Evolutionary conservation across 2,113 vertebrate species (phyloP), one percentile per base, ranked within the genome.

Genomic region (Anser cygnoides): DNA sequence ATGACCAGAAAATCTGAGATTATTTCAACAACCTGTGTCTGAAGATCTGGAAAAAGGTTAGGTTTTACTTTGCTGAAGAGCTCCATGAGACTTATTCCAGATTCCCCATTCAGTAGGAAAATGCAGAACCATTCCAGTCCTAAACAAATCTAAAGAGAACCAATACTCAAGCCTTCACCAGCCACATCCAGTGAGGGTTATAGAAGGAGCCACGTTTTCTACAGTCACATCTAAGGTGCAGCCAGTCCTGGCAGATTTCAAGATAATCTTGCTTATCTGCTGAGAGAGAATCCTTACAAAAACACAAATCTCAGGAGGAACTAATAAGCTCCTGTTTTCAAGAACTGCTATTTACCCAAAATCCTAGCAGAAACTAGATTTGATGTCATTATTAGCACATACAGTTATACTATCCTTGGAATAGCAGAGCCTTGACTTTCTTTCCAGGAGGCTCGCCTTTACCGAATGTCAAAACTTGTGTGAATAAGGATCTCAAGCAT

Each of bases 111-210:
- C 19, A 70, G 23, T 31, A 62, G 31, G 31, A 44, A 91, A 66
- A 71, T 37, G 22, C 65, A 81, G 70, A 77, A 19, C 67, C 72
- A 39, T 31, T 93, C 35, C 58, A 76, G 49, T 26, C 46, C 54
- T 65, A 18, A 80, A 66, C 5, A 92, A 74, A 67, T 28, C 57
- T 57, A n/a, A 70, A 55, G n/a, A 59, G 50, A 74, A 74, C 21
- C 33, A 19, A 1, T 62, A 8, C 21, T 54, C 35, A n/a, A 67
- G 52, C 7, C 41, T 87, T 89, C 2, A 0, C 17, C 2, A 3
- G 8, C 55, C 31, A 29, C 7, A 55, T 37, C 46, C 37, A 31
- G 8, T 11, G 31, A 74, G 50, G 43, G 25, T 55, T 87, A 44
- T 54, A 78, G 46, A 46, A 10, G 14, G 19, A 54, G 5, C 6